A percentile compares a stretch with the other conserved stretches of the same genome.
These are phyloP conservation scores for Tiliacea citrago DNA, from an alignment of 2,888 invertebrate genomes.

Conservation along the genomic window DNA sequence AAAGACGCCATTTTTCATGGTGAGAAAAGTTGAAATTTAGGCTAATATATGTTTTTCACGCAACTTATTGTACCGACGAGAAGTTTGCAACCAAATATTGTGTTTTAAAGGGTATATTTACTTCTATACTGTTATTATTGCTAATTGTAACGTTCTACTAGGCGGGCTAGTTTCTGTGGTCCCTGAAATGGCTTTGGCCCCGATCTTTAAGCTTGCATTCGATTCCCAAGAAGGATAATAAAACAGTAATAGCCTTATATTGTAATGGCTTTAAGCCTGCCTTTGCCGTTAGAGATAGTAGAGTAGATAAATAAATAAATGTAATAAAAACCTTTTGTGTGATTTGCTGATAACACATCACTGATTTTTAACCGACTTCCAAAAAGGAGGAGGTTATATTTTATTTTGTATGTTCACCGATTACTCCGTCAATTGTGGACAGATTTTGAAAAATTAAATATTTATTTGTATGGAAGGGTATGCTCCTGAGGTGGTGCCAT, in stretches of 20 bases:
- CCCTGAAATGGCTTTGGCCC: constrained; percentile 28
- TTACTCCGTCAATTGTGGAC: no score
- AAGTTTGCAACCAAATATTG: constrained; percentile 25
- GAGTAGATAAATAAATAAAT: not conserved
- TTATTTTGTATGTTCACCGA: no score
- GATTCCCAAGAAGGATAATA: not conserved
- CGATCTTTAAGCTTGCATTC: constrained; percentile 6
- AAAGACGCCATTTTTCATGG: constrained; percentile 28
- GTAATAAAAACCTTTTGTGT: not conserved
- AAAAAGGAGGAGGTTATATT: no score
- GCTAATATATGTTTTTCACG: constrained; percentile 43
- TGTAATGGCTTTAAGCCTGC: not conserved
- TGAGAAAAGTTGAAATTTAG: constrained; percentile 36
- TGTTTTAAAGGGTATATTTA: constrained; percentile 15
- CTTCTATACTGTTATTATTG: constrained; percentile 23
- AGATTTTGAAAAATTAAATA: no score
- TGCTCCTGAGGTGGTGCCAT: no score
- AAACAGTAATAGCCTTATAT: not conserved
- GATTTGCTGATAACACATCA: no score
- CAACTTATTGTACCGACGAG: constrained; percentile 17
- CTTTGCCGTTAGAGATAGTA: not conserved
- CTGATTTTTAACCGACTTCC: no score
- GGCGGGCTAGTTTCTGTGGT: constrained; percentile 11
- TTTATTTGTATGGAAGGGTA: no score
- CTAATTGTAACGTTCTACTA: constrained; percentile 32